A percentile compares a stretch with the other conserved stretches of the same genome.
Evolutionary conservation across 2,113 vertebrate species (phyloP).

Genomic region (Entosphenus tridentatus): DNA sequence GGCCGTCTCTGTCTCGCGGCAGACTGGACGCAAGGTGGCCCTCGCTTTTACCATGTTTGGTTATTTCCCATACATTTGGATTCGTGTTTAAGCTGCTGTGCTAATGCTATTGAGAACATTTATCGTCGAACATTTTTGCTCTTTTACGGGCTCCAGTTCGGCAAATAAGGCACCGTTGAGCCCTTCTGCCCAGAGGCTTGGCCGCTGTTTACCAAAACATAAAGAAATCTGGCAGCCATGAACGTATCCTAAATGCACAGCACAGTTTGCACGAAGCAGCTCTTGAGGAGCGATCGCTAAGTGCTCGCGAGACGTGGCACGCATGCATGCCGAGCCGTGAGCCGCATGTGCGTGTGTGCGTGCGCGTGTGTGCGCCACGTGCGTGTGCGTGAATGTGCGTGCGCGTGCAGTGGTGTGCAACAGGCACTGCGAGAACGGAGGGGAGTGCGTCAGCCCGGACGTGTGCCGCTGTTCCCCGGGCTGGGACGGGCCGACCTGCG

Average conservation of each 20-base stretch:
- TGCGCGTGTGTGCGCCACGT: not conserved
- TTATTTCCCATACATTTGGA: not conserved
- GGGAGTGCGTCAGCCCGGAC: conserved; percentile 44
- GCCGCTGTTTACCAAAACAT: too few relatives aligned
- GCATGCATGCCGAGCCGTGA: not conserved
- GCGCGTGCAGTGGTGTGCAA: conserved; percentile 52
- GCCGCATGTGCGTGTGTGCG: not conserved
- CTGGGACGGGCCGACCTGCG: conserved; percentile 53
- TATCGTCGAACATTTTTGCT: too few relatives aligned
- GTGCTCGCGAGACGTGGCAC: not conserved
- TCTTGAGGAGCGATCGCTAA: not conserved
- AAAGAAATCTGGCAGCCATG: not conserved
- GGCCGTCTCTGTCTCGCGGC: not conserved
- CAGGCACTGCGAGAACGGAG: conserved; percentile 68
- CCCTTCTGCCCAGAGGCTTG: too few relatives aligned
- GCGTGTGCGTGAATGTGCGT: not conserved
- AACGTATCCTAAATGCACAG: not conserved
- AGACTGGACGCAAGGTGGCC: not conserved
- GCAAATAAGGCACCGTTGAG: too few relatives aligned
- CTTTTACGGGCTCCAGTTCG: too few relatives aligned
- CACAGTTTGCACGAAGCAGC: not conserved
- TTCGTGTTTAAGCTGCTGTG: not conserved
- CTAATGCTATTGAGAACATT: not conserved
- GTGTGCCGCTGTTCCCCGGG: conserved; percentile 42
- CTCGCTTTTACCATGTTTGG: not conserved